A percentile compares a stretch with the other conserved stretches of the same genome.
Conservation (phyloP, 2,888 invertebrate species). For the Lasioglossum calceatum region DNA sequence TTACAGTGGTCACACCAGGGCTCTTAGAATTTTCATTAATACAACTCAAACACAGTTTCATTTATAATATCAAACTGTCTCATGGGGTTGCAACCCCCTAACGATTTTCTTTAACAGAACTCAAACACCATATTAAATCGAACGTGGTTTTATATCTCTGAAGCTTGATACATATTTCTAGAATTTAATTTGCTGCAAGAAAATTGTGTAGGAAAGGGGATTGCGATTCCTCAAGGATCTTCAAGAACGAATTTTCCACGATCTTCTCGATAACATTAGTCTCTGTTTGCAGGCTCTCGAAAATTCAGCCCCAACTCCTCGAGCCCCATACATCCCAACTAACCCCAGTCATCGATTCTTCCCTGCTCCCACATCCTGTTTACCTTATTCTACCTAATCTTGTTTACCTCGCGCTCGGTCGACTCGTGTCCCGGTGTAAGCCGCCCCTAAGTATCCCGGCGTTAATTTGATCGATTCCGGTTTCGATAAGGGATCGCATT, state of each 20-base stretch:
- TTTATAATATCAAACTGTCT: background rate
- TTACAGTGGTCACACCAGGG: too few species aligned
- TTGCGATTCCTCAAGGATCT: background rate
- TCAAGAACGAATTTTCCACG: background rate
- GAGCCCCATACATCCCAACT: background rate
- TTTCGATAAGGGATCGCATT: background rate
- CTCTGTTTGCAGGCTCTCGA: background rate
- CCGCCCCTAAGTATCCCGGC: conserved; percentile 3
- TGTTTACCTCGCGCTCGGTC: conserved; percentile 27
- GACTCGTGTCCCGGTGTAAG: conserved; percentile 4
- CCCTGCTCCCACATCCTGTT: background rate
- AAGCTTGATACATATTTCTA: background rate
- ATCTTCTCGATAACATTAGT: background rate
- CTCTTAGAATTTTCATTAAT: background rate
- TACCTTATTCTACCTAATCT: conserved; percentile 24
- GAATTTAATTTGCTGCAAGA: background rate
- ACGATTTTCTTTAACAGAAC: background rate
- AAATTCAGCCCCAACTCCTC: background rate
- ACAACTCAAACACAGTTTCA: background rate
- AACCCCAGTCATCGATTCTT: background rate
- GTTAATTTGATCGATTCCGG: conserved; percentile 23
- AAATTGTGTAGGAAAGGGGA: background rate
- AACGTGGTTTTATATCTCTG: background rate
- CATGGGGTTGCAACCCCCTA: too few species aligned
- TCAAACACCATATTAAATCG: background rate